Evolutionary conservation across 2,797 vertebrate genomes (phyloP).

Genomic region (Gila robusta): DNA sequence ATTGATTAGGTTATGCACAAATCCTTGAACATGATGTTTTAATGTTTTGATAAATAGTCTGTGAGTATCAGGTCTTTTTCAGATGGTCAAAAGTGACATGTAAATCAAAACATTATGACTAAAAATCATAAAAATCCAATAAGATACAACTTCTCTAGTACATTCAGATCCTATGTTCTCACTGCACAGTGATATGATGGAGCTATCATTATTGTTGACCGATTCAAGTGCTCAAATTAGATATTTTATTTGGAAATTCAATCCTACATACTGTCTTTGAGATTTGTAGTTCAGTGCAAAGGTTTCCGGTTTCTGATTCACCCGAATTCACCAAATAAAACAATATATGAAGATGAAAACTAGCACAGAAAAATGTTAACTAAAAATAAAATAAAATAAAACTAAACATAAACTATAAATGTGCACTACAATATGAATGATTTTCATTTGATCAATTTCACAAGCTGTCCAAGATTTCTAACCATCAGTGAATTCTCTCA

Average conservation of each 20-base stretch:
- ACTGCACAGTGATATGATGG: neutral
- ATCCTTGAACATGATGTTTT: slow-evolving; percentile 2
- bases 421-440: neutral
- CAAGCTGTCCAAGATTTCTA: neutral
- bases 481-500: neutral
- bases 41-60: neutral
- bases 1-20: slow-evolving; percentile 9
- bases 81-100: neutral
- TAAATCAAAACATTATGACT: neutral
- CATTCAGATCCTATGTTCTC: neutral
- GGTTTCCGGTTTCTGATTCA: neutral
- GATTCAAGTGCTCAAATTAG: neutral
- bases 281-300: too few species aligned
- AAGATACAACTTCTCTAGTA: neutral
- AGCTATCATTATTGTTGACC: neutral
- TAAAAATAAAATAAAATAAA: neutral
- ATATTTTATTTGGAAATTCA: neutral
- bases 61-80: neutral
- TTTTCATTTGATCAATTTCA: neutral
- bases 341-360: neutral
- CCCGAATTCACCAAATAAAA: neutral
- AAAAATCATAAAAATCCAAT: neutral
- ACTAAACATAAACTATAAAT: neutral
- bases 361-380: neutral
- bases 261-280: too few species aligned